phyloP scores from a whole-genome alignment of 2,113 vertebrate species.

The Pavo muticus region DNA sequence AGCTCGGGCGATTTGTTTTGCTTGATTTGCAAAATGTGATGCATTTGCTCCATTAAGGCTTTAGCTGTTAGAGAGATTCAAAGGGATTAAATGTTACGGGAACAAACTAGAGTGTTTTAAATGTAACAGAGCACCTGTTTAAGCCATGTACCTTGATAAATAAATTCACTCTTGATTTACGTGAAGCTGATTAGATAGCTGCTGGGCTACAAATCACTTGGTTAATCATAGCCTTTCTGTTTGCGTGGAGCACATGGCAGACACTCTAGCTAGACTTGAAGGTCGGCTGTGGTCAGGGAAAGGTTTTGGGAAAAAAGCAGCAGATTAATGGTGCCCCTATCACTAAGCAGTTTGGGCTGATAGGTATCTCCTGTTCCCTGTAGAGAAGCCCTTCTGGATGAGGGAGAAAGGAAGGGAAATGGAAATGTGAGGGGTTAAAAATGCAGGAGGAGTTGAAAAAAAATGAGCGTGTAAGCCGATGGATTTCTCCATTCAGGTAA shows the following conservation, averaged over 20 bases:
- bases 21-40: neutral
- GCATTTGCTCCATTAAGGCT: neutral
- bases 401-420: neutral
- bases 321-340: neutral
- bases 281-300: neutral
- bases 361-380: neutral
- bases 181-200: neutral
- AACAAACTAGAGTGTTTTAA: neutral
- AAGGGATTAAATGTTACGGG: neutral
- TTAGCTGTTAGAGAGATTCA: neutral
- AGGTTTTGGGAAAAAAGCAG: neutral
- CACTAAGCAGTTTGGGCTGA: neutral
- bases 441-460: neutral
- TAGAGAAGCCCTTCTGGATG: neutral
- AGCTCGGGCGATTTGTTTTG: neutral
- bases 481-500: neutral
- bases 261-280: neutral
- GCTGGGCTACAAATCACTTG: neutral
- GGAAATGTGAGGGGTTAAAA: neutral
- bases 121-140: neutral
- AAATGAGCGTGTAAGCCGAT: neutral
- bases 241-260: neutral
- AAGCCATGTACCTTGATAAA: fast-evolving
- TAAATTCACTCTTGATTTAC: neutral
- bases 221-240: neutral